These are phyloP conservation scores for Zeugodacus cucurbitae DNA, from an alignment of 1,140 invertebrate species.

Conservation along the genomic window DNA sequence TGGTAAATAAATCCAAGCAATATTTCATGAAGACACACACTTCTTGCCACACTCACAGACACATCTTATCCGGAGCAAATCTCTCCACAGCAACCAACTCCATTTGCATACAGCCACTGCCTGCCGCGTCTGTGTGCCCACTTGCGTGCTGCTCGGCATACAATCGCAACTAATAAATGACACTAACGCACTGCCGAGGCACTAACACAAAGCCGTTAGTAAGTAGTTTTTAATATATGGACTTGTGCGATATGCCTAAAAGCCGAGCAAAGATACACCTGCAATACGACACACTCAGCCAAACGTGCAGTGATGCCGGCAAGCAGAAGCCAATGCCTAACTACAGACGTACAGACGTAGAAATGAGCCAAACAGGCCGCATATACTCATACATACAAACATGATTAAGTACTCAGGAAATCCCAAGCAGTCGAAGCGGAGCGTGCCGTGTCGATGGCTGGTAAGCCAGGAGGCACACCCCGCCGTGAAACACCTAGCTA, in stretches of 20 bases:
- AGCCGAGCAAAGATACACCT: conserved; percentile 26
- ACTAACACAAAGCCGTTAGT: conserved; percentile 28
- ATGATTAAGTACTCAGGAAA: conserved; percentile 35
- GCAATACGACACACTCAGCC: background rate
- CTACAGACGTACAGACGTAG: too few relatives aligned
- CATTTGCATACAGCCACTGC: background rate
- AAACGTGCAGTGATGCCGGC: background rate
- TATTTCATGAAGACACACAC: background rate
- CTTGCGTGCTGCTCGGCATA: background rate
- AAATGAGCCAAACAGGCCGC: background rate
- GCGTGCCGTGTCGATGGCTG: background rate
- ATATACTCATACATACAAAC: background rate
- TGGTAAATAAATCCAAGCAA: conserved; percentile 5
- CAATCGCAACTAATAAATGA: conserved; percentile 30
- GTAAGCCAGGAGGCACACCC: background rate
- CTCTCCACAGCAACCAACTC: background rate
- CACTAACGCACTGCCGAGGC: conserved; percentile 11
- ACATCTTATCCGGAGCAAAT: background rate
- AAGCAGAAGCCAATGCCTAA: background rate
- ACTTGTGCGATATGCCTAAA: conserved; percentile 35
- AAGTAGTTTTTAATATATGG: conserved; percentile 37
- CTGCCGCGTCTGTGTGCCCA: background rate
- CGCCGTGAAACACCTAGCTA: background rate
- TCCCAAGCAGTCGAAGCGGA: background rate
- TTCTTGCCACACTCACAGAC: background rate